phyloP scores from a whole-genome alignment of 2,888 invertebrate genomes.

The Lycocerus yunnanus region DNA sequence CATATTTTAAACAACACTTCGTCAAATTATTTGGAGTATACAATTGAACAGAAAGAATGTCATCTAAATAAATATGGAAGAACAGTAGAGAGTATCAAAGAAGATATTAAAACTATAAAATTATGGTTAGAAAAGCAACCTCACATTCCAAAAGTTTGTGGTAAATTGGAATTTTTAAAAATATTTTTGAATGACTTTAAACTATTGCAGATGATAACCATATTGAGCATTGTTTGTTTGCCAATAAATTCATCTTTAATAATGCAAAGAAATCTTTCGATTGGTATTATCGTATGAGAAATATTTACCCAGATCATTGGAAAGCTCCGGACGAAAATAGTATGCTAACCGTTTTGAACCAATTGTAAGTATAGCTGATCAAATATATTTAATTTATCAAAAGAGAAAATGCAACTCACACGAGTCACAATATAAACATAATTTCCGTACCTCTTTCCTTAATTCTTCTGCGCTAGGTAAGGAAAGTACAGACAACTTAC shows the following conservation, averaged over 20 bases:
- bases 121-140: conserved; percentile 72
- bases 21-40: neutral
- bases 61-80: neutral
- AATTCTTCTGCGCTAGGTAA: no score
- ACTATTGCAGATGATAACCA: neutral
- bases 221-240: neutral
- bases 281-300: neutral
- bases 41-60: neutral
- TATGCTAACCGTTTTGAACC: neutral
- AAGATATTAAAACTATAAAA: conserved; percentile 65
- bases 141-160: conserved; percentile 68
- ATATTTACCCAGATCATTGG: neutral
- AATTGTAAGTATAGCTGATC: neutral
- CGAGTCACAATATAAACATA: no score
- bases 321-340: neutral
- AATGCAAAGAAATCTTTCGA: neutral
- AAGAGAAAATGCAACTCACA: no score
- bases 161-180: conserved; percentile 48
- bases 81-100: neutral
- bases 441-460: no score
- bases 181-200: neutral
- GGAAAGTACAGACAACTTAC: no score
- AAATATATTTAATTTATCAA: no score
- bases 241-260: neutral
- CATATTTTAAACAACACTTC: neutral